Conservation (phyloP, 2,797 vertebrate genomes). For the Tamandua tetradactyla region DNA sequence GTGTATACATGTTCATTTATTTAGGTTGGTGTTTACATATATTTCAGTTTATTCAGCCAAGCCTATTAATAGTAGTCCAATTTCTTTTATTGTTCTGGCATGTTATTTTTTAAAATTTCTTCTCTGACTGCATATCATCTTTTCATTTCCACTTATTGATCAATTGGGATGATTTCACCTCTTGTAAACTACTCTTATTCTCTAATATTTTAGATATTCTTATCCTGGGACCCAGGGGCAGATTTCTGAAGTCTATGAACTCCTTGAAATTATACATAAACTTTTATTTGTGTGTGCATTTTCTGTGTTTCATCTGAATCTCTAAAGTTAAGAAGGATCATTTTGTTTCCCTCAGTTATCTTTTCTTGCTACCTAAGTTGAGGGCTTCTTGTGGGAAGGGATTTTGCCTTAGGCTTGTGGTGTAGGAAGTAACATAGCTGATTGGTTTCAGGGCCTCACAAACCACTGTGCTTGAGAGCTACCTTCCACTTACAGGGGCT, state of each 20-base stretch:
- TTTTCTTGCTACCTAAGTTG: not conserved
- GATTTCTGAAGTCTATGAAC: not conserved
- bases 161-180: not conserved
- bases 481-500: not conserved
- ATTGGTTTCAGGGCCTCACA: not conserved
- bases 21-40: not conserved
- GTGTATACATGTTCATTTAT: not conserved
- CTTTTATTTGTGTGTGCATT: not conserved
- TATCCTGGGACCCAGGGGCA: not conserved
- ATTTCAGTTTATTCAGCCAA: not conserved
- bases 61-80: not conserved
- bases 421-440: fast-evolving
- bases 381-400: too few species aligned
- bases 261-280: not conserved
- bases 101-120: not conserved
- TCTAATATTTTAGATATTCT: not conserved
- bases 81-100: not conserved
- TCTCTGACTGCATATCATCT: not conserved
- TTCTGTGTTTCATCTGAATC: not conserved
- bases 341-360: not conserved
- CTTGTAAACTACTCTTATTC: not conserved
- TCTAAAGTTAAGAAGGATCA: not conserved
- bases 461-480: not conserved
- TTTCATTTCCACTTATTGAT: not conserved
- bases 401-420: not conserved